phyloP scores from a whole-genome alignment of 2,113 vertebrate genomes.

The Salvelinus alpinus region DNA sequence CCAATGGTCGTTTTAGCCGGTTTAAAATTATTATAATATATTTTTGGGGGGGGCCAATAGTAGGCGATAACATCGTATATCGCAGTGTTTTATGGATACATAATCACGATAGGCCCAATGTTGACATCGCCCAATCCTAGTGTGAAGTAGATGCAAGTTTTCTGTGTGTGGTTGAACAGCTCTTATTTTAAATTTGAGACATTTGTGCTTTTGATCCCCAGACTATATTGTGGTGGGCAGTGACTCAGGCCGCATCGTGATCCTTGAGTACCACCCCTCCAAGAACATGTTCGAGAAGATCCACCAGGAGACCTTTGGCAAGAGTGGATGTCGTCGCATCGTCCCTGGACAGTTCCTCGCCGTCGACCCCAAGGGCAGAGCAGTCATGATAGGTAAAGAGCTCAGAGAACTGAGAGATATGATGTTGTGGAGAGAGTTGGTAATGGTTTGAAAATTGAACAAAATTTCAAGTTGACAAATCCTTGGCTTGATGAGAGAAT shows the following conservation, averaged over 20 bases:
- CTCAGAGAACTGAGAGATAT: too few species aligned
- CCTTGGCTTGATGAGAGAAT: too few species aligned
- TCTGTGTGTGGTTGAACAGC: background rate
- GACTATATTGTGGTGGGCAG: constrained; percentile 99
- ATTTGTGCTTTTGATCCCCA: constrained; percentile 24
- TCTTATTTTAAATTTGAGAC: background rate
- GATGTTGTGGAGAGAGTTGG: too few species aligned
- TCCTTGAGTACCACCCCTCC: constrained; percentile 95
- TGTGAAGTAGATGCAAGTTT: background rate
- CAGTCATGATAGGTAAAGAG: constrained; percentile 93
- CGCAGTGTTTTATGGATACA: too few species aligned
- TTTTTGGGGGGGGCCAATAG: too few species aligned
- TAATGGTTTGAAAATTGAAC: too few species aligned
- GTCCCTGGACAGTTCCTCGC: constrained; percentile 97
- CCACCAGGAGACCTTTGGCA: constrained; percentile 98
- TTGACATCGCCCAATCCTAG: background rate
- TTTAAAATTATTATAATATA: too few species aligned
- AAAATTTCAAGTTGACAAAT: constrained; percentile 65
- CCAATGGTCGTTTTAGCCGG: too few species aligned
- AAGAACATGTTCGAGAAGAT: constrained; percentile 99
- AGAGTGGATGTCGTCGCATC: constrained; percentile 96
- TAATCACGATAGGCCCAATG: too few species aligned
- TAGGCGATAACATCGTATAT: too few species aligned
- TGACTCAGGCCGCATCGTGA: constrained; percentile 95
- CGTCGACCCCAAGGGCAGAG: constrained; percentile 95